Evolutionary conservation across 2,888 invertebrate genomes (phyloP).

Genomic region (Seira ritae): DNA sequence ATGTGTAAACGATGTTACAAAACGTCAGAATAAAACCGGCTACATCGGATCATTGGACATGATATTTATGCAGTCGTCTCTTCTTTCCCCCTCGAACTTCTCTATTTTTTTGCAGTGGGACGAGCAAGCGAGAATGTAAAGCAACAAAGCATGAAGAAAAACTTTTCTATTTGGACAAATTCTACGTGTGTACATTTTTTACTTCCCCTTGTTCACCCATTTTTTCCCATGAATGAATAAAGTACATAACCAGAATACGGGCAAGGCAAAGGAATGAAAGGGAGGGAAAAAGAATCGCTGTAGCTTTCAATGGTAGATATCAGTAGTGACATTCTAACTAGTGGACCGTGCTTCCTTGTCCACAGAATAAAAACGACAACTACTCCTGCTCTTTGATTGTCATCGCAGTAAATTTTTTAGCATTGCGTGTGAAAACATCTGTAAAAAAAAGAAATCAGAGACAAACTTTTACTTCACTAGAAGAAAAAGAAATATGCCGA

Average conservation of each 20-base stretch:
- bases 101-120: background rate
- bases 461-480: background rate
- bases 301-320: background rate
- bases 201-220: slow-evolving; percentile 13
- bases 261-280: background rate
- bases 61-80: slow-evolving; percentile 72
- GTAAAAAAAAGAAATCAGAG: slow-evolving; percentile 41
- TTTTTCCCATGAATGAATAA: slow-evolving; percentile 16
- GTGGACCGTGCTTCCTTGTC: slow-evolving; percentile 58
- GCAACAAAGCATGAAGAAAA: slow-evolving; percentile 14
- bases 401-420: slow-evolving; percentile 57
- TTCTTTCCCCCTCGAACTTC: slow-evolving; percentile 3
- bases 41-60: slow-evolving; percentile 74
- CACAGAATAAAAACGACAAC: slow-evolving; percentile 34
- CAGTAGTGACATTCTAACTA: slow-evolving; percentile 38
- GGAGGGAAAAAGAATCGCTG: background rate
- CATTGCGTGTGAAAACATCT: slow-evolving; percentile 62
- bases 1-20: slow-evolving; percentile 19
- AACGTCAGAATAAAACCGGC: slow-evolving; percentile 66
- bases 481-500: background rate
- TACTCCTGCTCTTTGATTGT: slow-evolving; percentile 49
- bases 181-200: slow-evolving; percentile 8
- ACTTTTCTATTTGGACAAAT: slow-evolving; percentile 16
- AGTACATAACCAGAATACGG: too few species aligned
- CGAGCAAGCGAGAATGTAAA: background rate